Evolutionary conservation across 2,113 vertebrate genomes (phyloP), one percentile per base, ranked within the genome.

Genomic region (Dicaeum eximium): DNA sequence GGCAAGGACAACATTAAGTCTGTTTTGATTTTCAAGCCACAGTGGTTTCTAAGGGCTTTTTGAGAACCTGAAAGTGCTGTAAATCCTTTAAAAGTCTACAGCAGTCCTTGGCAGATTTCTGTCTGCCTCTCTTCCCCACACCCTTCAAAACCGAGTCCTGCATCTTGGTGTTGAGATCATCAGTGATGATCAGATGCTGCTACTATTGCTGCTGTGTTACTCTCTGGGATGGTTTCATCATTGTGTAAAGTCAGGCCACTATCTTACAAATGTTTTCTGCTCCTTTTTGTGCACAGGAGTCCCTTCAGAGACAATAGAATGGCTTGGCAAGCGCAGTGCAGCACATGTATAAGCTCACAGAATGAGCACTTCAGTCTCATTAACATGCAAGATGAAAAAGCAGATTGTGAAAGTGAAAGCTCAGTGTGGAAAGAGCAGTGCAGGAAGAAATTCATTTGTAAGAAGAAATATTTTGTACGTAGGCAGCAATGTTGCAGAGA

Each of bases 91-190:
- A 19, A 73, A 80, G 2, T 33, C 28, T 66, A 10, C 6, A 54
- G 45, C 14, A 53, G 45, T 48, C 28, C 45, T 61, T 78, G 69
- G 15, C 23, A 38, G 31, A 20, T 56, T 61, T 71, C 45, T 2
- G 1, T 13, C 2, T 37, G 3, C 20, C 1, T 56, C 38, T 58
- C 16, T 86, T 83, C 19, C 37, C 42, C 4, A n/a, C 4, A 2
- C 4, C 2, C 3, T 15, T 56, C n/a, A 25, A 69, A 77, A 47
- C 8, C 4, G 77, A 86, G 45, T 45, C 15, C n/a, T 56, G 6
- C 2, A 21, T 64, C 22, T 87, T 67, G 23, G 10, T 0, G 0
- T 84, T 60, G 71, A 19, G 44, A 20, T 58, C 3, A 35, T 40
- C 24, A 27, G 11, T 5, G 18, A 17, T 18, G 6, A 17, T 51